Evolutionary conservation across 1,140 invertebrate genomes (phyloP).

Genomic region (Phortica variegata): DNA sequence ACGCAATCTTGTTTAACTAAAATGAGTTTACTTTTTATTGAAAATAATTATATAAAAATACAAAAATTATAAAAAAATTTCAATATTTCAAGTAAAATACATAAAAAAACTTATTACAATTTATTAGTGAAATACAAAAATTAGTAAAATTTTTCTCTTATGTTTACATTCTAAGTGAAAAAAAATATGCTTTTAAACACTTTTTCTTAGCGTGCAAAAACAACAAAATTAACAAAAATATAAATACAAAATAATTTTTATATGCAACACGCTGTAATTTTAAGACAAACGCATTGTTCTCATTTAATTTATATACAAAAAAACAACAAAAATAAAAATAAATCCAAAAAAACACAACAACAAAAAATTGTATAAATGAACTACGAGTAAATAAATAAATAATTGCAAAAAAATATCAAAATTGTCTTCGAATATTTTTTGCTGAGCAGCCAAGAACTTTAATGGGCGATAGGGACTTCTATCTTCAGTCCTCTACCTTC

Average conservation of each 20-base stretch:
- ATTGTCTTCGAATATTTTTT: too few relatives aligned
- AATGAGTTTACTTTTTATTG: too few relatives aligned
- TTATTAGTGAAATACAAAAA: neutral
- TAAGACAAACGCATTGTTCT: conserved; percentile 55
- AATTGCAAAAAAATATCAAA: too few relatives aligned
- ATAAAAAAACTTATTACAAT: neutral
- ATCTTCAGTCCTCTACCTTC: too few relatives aligned
- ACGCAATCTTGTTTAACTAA: too few relatives aligned
- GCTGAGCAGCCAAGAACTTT: too few relatives aligned
- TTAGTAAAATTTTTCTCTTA: neutral
- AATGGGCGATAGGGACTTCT: too few relatives aligned
- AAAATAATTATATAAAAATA: too few relatives aligned
- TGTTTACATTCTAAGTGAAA: conserved; percentile 21
- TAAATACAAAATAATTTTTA: too few relatives aligned
- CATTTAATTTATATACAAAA: conserved; percentile 51
- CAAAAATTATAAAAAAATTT: too few relatives aligned
- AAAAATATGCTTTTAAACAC: conserved; percentile 8
- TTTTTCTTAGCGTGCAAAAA: conserved; percentile 29
- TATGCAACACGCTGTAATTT: conserved; percentile 38
- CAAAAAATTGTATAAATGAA: conserved; percentile 21
- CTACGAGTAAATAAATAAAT: too few relatives aligned
- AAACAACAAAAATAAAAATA: conserved; percentile 25
- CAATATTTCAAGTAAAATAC: neutral
- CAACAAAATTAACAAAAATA: conserved; percentile 22
- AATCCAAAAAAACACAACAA: conserved; percentile 20